A percentile compares a stretch with the other conserved stretches of the same genome.
Evolutionary conservation across 2,113 vertebrate genomes (phyloP).

Genomic region (Sylvietta virens): DNA sequence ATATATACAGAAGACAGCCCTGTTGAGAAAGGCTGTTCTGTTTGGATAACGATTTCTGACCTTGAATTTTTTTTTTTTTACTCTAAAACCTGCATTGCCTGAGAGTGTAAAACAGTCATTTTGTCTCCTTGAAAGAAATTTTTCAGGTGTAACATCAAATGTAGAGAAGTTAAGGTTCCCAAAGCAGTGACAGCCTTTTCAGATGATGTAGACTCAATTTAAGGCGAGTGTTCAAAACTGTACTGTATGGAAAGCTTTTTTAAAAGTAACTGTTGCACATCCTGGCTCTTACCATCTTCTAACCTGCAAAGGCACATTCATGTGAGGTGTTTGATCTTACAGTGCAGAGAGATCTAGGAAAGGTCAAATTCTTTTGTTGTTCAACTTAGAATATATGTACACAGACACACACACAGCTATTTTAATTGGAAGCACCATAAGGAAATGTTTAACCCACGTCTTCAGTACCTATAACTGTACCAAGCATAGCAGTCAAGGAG

Average conservation of each 20-base stretch:
- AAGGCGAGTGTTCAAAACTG: not conserved
- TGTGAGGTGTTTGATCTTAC: not conserved
- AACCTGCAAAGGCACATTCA: fast-evolving
- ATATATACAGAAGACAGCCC: not conserved
- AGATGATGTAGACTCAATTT: not conserved
- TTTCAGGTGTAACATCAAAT: not conserved
- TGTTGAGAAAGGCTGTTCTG: not conserved
- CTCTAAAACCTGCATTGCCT: not conserved
- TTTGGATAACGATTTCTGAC: not conserved
- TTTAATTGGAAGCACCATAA: not conserved
- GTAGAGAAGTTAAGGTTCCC: not conserved
- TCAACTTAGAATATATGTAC: not conserved
- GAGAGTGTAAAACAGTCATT: not conserved
- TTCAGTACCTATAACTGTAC: not conserved
- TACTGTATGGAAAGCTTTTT: not conserved
- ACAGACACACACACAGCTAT: fast-evolving
- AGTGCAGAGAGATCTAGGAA: fast-evolving
- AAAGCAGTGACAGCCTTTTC: not conserved
- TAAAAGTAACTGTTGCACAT: not conserved
- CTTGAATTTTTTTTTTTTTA: not conserved
- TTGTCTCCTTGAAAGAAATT: not conserved
- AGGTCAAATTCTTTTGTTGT: not conserved
- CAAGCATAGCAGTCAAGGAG: not conserved
- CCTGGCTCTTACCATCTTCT: not conserved
- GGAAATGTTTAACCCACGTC: not conserved